Conservation (phyloP, 1,140 invertebrate species). For the Dinoponera quadriceps region DNA sequence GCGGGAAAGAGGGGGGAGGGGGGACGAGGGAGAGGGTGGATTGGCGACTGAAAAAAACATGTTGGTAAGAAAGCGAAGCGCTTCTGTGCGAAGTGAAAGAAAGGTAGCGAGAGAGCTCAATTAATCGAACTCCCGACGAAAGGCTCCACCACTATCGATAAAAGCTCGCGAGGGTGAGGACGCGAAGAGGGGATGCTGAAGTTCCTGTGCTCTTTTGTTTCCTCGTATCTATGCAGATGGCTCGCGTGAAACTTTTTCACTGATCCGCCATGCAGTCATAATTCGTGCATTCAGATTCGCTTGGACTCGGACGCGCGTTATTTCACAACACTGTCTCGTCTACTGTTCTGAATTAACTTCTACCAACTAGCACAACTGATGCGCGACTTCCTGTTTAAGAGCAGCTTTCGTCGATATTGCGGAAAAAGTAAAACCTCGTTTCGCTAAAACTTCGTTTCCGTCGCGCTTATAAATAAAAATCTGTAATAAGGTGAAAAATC, state of each 20-base stretch:
- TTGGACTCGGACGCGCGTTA: not conserved
- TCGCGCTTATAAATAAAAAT: too few relatives aligned
- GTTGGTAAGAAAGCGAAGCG: constrained; percentile 54
- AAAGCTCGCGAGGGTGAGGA: constrained; percentile 76
- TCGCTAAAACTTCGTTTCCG: not conserved
- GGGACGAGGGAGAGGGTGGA: constrained; percentile 30
- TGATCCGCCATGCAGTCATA: constrained; percentile 79
- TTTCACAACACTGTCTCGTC: not conserved
- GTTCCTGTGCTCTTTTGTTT: constrained; percentile 60
- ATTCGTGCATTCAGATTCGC: constrained; percentile 80
- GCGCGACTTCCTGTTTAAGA: not conserved
- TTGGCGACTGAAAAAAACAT: constrained; percentile 59
- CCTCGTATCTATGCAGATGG: constrained; percentile 22
- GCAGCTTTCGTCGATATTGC: not conserved
- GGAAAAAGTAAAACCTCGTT: not conserved
- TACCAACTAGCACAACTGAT: not conserved
- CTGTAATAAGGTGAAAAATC: too few relatives aligned
- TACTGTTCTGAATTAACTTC: not conserved
- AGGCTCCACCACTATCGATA: constrained; percentile 76
- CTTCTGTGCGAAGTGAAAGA: constrained; percentile 60
- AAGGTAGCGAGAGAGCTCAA: constrained; percentile 68
- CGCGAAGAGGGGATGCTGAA: constrained; percentile 53
- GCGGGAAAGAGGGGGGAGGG: not conserved
- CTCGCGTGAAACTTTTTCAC: constrained; percentile 66
- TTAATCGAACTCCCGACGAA: constrained; percentile 70